Evolutionary conservation across 2,113 vertebrate genomes (phyloP).

Genomic region (Arothron firmamentum): DNA sequence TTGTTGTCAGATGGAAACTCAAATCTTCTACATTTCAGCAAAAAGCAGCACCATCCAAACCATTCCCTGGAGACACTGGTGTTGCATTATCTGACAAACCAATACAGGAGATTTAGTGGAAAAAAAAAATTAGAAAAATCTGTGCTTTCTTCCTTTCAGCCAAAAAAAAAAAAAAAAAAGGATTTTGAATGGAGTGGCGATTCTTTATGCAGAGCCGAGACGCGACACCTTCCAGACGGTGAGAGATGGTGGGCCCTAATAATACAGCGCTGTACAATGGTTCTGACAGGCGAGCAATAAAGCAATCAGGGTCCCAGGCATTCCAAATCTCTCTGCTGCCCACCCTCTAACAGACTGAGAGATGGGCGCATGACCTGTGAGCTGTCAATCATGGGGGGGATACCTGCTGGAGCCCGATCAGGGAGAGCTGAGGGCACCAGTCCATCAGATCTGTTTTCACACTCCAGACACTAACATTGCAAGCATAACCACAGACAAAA

Average conservation of each 20-base stretch:
- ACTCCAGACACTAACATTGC: slow-evolving; percentile 72
- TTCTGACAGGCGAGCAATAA: slow-evolving; percentile 78
- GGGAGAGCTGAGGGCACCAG: slow-evolving; percentile 67
- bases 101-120: slow-evolving; percentile 65
- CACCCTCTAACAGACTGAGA: slow-evolving; percentile 74
- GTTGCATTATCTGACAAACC: slow-evolving; percentile 70
- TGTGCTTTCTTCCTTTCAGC: slow-evolving; percentile 65
- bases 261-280: slow-evolving; percentile 75
- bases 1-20: slow-evolving; percentile 55
- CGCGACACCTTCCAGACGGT: slow-evolving; percentile 72
- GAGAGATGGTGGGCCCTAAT: slow-evolving; percentile 75
- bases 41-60: slow-evolving; percentile 53
- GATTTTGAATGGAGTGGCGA: slow-evolving; percentile 70
- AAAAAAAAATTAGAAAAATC: slow-evolving; percentile 64
- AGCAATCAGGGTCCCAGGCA: slow-evolving; percentile 77
- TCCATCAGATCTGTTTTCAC: slow-evolving; percentile 80
- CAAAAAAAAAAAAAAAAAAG: slow-evolving; percentile 67
- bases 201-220: slow-evolving; percentile 74
- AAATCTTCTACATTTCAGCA: slow-evolving; percentile 56
- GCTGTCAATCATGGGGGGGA: slow-evolving; percentile 73
- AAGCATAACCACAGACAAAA: slow-evolving; percentile 71
- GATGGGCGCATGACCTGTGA: slow-evolving; percentile 77
- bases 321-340: slow-evolving; percentile 79
- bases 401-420: slow-evolving; percentile 75
- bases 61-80: slow-evolving; percentile 63